Base-by-base conservation (phyloP, 2,113 vertebrate species). In the Mesoclemmys tuberculata region DNA sequence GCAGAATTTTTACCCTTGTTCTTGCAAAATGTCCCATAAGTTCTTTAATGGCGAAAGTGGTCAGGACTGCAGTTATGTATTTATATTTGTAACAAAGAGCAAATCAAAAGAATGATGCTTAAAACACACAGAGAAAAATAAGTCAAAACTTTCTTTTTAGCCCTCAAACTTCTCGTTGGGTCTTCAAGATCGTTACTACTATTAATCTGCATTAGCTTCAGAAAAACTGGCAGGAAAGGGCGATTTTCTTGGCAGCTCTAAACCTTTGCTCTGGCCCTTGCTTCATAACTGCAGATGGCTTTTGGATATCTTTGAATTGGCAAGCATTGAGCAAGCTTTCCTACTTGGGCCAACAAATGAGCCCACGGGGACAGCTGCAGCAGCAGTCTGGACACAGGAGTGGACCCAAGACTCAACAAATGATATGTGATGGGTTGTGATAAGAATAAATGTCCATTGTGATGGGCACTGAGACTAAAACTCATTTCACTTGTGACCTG, bases 241-340 rank as follows among this genome's bases (percentile, higher is more conserved):
- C 38, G 71, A 38, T 29, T 48, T 51, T 48, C 51, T 38, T 6
- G 77, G 27, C n/a, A 44, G 41, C 38, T 75, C 68, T 74, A 74
- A 41, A 74, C 9, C 38, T 0, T 0, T 51, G 21, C 78, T 85
- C 64, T 16, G 10, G 14, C 9, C 38, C 0, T 0, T 51, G 21
- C 78, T 85, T 77, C 21, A 14, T 19, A 2, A 71, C 21, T 74
- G 41, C 21, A 74, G 68, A 12, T 74, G 10, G 38, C 58, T n/a
- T 44, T 75, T 75, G 22, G 71, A 41, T 44, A 26, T 75, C 35
- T 68, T 12, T 75, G 38, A 75, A 44, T 13, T 26, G 22, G 9
- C 71, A 75, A 38, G 10, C 22, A 22, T 41, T 38, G 71, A 24
- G 22, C 38, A 74, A 21, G 38, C 68, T 41, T 38, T 71, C n/a